Percentiles rank a stretch among this genome's conserved stretches.
These are phyloP conservation scores for Hesperia comma DNA, from an alignment of 2,888 invertebrate species.

Conservation along the genomic window DNA sequence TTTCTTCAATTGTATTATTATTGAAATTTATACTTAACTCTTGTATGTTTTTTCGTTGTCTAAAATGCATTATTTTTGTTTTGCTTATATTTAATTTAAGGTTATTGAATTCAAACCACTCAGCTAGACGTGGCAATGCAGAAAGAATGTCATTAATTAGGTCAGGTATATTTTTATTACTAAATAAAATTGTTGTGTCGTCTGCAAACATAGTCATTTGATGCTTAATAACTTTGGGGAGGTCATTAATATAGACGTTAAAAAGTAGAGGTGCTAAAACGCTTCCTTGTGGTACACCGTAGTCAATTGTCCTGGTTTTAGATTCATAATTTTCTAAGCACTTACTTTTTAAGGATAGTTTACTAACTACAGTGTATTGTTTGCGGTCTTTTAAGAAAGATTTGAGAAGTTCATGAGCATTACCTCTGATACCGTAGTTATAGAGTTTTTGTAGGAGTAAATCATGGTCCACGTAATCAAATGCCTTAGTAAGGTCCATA, in stretches of 20 bases:
- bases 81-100: not conserved
- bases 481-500: conserved; percentile 3
- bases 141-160: not conserved
- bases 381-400: not conserved
- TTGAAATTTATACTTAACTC: not conserved
- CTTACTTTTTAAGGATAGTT: not conserved
- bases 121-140: not conserved
- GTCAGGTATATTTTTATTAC: not conserved
- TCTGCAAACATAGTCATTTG: conserved; percentile 18
- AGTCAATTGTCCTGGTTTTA: not conserved
- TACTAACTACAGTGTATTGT: conserved; percentile 1
- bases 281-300: conserved; percentile 5
- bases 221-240: not conserved
- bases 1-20: not conserved
- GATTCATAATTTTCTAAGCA: not conserved
- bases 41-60: not conserved
- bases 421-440: not conserved
- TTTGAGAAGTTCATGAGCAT: not conserved
- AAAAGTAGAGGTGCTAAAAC: conserved; percentile 8
- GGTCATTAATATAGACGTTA: not conserved
- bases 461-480: conserved; percentile 1
- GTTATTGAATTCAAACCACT: conserved; percentile 7
- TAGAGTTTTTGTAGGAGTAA: conserved; percentile 2
- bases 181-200: conserved; percentile 5
- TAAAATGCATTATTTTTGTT: conserved; percentile 15